Base-by-base conservation (phyloP, 2,113 vertebrate species). In the Stigmatopora nigra region DNA sequence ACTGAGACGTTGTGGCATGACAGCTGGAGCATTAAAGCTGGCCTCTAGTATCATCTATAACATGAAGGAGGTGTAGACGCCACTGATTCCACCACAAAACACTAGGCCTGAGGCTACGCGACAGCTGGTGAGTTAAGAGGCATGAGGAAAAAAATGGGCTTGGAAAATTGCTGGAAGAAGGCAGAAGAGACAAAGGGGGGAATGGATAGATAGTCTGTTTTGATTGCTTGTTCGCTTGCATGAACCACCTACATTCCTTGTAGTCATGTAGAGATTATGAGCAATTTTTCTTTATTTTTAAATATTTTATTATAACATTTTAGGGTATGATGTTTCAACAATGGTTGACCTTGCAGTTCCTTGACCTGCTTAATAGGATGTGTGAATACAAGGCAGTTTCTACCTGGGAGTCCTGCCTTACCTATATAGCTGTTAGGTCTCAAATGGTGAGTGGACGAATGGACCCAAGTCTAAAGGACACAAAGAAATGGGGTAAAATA, bases 21-120 rank as follows among this genome's bases (percentile, higher is more conserved):
- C 83, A 86, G 84, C 84, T 84, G 82, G 74, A 82, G 85, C 84
- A 76, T 80, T 87, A 83, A 87, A 84, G 80, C 82, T 56, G 58
- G 75, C 72, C 76, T 76, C 71, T 75, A 76, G 75, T 64, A 74
- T 77, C 78, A 86, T 88, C 82, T 70, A 83, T 85, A 81, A 84
- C 81, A 78, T 67, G 79, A 78, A 82, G 76, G 76, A 79, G 82
- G 79, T 66, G 73, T 67, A 77, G 78, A 82, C 72, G 71, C 69
- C 53, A 58, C 78, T 76, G 76, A 86, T 82, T 75, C 76, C 75
- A 17, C 83, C 76, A 87, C 83, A 82, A 81, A 84, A 89, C 81
- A 88, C 77, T 74, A 76, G 72, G 84, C 87, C 84, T 38, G 78
- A 74, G 82, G 84, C 77, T 82, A 86, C 78, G 78, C 75, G 78